A percentile compares a stretch with the other conserved stretches of the same genome.
Evolutionary conservation across 2,888 invertebrate species (phyloP).

Genomic region (Lymantria monacha): DNA sequence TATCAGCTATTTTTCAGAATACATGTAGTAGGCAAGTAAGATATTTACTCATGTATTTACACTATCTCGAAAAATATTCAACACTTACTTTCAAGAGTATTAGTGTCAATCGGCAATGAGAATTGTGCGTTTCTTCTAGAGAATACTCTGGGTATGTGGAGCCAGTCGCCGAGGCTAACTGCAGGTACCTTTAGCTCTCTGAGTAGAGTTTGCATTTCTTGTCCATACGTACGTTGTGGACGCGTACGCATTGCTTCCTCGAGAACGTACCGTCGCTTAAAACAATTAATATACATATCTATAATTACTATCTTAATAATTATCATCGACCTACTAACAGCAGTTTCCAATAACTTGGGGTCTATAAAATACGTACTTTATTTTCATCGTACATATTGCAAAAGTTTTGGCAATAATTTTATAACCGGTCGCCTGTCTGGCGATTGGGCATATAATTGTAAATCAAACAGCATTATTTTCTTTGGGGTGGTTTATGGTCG

Average conservation of each 20-base stretch:
- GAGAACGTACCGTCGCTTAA: conserved; percentile 84
- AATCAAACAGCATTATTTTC: too few species aligned
- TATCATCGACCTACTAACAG: too few species aligned
- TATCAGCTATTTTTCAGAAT: too few species aligned
- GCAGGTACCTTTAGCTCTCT: conserved; percentile 74
- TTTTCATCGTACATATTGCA: too few species aligned
- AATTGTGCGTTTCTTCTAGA: conserved; percentile 88
- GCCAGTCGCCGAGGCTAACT: conserved; percentile 81
- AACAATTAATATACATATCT: conserved; percentile 11
- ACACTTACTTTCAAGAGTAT: conserved; percentile 54
- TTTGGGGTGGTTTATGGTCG: too few species aligned
- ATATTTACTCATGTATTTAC: background rate
- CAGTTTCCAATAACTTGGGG: too few species aligned
- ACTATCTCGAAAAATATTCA: background rate
- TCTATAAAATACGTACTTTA: too few species aligned
- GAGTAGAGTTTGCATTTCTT: conserved; percentile 75
- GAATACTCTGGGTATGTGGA: conserved; percentile 88
- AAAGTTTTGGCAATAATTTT: too few species aligned
- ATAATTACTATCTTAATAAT: too few species aligned
- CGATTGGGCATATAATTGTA: too few species aligned
- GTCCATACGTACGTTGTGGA: conserved; percentile 62
- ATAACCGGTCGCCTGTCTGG: too few species aligned
- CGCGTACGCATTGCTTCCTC: conserved; percentile 85
- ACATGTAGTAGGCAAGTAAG: too few species aligned
- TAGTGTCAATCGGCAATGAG: conserved; percentile 86